Conservation (phyloP, 2,113 vertebrate genomes). For the Zingel zingel region DNA sequence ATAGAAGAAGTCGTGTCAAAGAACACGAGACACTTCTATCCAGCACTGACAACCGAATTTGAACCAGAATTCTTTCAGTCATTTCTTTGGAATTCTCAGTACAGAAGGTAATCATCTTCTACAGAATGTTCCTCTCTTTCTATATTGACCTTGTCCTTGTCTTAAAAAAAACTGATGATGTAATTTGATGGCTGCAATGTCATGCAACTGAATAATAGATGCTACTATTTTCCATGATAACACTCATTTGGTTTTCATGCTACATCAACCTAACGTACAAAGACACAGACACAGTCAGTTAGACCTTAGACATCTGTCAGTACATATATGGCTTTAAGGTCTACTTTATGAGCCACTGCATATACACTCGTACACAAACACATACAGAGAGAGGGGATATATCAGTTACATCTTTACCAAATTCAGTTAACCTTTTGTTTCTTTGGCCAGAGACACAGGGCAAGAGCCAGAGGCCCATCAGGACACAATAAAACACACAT, state of each 20-base stretch:
- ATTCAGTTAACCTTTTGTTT: constrained; percentile 77
- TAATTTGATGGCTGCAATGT: background rate
- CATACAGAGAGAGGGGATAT: constrained; percentile 47
- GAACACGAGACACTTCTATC: background rate
- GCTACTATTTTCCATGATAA: background rate
- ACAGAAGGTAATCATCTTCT: background rate
- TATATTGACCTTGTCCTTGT: background rate
- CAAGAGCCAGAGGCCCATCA: constrained; percentile 59
- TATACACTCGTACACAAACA: constrained; percentile 45
- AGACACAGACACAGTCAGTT: constrained; percentile 23
- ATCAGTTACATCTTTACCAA: constrained; percentile 70
- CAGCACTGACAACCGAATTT: background rate
- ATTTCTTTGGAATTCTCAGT: background rate
- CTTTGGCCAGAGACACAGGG: constrained; percentile 58
- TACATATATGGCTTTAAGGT: constrained; percentile 21
- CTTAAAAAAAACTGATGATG: background rate
- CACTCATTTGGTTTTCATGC: background rate
- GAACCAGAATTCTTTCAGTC: background rate
- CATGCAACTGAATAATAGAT: background rate
- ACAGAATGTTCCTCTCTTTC: background rate
- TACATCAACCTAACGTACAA: constrained; percentile 9
- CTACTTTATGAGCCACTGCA: constrained; percentile 27
- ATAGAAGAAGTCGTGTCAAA: background rate
- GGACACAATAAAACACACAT: constrained; percentile 59
- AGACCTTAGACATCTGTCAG: constrained; percentile 26